Evolutionary conservation across 2,888 invertebrate species (phyloP).

Genomic region (Catotricha subobsoleta): DNA sequence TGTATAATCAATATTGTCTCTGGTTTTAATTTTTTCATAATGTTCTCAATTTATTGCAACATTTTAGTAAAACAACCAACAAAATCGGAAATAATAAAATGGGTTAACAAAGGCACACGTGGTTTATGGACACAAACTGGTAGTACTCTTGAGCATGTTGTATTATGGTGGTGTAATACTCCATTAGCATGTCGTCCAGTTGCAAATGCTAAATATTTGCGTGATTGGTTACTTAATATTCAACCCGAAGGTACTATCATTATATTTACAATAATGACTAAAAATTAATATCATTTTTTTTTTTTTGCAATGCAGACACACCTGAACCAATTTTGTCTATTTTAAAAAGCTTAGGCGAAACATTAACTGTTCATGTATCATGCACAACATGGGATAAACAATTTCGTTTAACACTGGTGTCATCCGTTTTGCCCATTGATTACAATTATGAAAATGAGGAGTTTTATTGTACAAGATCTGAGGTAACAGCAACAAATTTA

Average conservation of each 20-base stretch:
- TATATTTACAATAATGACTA: neutral
- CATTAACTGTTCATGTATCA: constrained; percentile 57
- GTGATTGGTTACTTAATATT: constrained; percentile 38
- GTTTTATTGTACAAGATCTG: constrained; percentile 5
- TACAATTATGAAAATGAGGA: constrained; percentile 8
- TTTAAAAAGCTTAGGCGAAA: constrained; percentile 55
- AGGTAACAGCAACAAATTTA: constrained; percentile 1
- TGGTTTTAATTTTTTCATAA: constrained; percentile 12
- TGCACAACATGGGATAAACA: constrained; percentile 66
- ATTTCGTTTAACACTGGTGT: constrained; percentile 25
- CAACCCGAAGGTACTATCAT: constrained; percentile 24
- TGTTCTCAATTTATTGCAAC: neutral
- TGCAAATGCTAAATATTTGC: constrained; percentile 42
- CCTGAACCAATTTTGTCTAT: constrained; percentile 52
- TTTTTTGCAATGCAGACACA: constrained; percentile 31
- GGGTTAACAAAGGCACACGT: constrained; percentile 23
- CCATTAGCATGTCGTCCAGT: constrained; percentile 49
- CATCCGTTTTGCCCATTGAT: constrained; percentile 15
- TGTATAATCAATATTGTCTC: constrained; percentile 48
- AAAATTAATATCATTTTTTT: neutral
- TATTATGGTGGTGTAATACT: constrained; percentile 68
- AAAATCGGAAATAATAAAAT: constrained; percentile 18
- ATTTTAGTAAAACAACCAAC: constrained; percentile 9
- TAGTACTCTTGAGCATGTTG: constrained; percentile 58
- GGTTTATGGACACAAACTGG: constrained; percentile 64